Percentiles rank a stretch among this genome's conserved stretches.
Evolutionary conservation across 2,888 invertebrate genomes (phyloP).

Genomic region (Eubasilissa splendida): DNA sequence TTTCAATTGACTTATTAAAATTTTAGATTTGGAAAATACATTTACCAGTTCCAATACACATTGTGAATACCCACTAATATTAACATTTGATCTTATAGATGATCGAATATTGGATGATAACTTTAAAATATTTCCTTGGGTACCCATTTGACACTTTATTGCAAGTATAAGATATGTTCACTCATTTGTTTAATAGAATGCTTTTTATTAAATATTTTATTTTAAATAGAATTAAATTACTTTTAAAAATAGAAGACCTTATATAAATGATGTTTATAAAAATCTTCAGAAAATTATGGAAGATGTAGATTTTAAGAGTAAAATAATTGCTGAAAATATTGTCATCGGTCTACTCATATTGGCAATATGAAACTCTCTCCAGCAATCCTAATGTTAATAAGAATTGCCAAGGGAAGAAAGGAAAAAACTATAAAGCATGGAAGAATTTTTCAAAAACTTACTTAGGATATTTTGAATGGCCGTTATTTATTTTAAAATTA

Average conservation of each 20-base stretch:
- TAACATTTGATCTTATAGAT: conserved; percentile 72
- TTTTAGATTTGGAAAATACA: neutral
- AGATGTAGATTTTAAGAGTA: no score
- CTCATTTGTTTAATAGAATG: conserved; percentile 23
- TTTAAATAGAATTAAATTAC: neutral
- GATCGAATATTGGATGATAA: conserved; percentile 59
- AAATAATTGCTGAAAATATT: no score
- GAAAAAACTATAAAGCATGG: no score
- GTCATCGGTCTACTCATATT: no score
- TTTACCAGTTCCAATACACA: conserved; percentile 78
- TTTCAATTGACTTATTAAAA: neutral
- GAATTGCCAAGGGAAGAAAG: no score
- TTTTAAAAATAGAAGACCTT: neutral
- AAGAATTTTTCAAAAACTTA: no score
- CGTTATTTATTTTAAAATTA: no score
- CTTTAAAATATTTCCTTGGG: conserved; percentile 27
- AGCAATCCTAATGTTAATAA: no score
- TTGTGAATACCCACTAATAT: conserved; percentile 72
- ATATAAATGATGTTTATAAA: neutral
- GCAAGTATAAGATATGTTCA: conserved; percentile 65
- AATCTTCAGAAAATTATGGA: neutral
- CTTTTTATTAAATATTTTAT: neutral
- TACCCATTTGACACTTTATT: conserved; percentile 59
- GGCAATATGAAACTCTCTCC: no score
- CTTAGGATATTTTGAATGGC: no score